Conservation (phyloP, 2,797 vertebrate species). For the Rhyacichthys aspro region DNA sequence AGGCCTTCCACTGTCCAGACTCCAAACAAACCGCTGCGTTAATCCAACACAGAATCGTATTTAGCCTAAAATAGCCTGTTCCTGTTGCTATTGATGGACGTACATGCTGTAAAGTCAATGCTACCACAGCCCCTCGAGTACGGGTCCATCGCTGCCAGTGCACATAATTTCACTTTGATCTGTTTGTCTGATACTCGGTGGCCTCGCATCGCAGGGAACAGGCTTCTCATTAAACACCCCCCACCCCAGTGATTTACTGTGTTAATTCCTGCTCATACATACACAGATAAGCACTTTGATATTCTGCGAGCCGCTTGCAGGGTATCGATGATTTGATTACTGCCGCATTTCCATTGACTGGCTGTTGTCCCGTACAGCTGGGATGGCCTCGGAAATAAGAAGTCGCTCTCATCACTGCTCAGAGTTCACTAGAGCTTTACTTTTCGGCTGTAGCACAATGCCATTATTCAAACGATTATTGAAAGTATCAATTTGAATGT, state of each 20-base stretch:
- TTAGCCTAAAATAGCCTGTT: background rate
- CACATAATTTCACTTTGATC: constrained; percentile 24
- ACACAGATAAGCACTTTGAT: background rate
- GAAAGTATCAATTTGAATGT: constrained; percentile 16
- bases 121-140: background rate
- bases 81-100: background rate
- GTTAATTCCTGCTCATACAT: constrained; percentile 29
- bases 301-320: no score
- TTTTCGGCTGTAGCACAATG: constrained; percentile 7
- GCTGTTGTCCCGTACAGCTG: no score
- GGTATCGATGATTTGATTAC: no score
- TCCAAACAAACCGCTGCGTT: no score
- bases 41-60: background rate
- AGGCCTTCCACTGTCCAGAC: no score
- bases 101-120: constrained; percentile 7
- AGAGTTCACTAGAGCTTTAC: background rate
- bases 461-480: constrained; percentile 33
- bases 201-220: background rate
- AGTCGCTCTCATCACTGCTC: no score
- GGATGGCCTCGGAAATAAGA: no score
- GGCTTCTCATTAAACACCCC: constrained; percentile 10
- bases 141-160: background rate
- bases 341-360: no score
- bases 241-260: constrained; percentile 22
- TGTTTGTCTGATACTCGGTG: background rate